These are phyloP conservation scores for Bungarus multicinctus DNA, from an alignment of 2,113 vertebrate genomes.

Conservation along the genomic window DNA sequence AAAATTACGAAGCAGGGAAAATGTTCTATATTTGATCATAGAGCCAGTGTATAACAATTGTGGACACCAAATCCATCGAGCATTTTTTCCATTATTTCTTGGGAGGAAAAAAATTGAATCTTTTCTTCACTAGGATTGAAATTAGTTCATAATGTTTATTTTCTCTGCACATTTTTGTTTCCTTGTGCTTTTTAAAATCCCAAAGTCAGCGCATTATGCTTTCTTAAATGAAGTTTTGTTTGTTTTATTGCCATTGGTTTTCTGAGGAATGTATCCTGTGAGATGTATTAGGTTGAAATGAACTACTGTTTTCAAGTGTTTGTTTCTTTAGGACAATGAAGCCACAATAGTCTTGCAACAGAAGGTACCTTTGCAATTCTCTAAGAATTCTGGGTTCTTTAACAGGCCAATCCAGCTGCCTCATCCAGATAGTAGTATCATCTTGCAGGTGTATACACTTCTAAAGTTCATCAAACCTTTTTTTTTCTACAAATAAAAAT, in stretches of 20 bases:
- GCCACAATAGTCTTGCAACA: neutral
- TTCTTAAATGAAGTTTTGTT: neutral
- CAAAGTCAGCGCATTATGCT: neutral
- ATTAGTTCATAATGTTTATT: neutral
- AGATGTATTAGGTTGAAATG: neutral
- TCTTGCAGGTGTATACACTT: neutral
- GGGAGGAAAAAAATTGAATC: neutral
- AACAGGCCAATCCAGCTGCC: neutral
- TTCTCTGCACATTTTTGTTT: neutral
- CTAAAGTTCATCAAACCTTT: neutral
- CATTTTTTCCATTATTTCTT: neutral
- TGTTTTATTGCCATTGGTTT: neutral
- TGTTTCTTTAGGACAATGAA: neutral
- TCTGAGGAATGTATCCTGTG: neutral
- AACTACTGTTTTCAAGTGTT: neutral
- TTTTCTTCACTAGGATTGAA: neutral
- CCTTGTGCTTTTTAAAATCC: neutral
- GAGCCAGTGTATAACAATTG: neutral
- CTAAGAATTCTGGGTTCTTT: neutral
- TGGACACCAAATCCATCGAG: neutral
- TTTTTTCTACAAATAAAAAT: neutral
- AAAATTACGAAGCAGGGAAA: neutral
- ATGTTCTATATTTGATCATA: neutral
- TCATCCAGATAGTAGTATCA: neutral
- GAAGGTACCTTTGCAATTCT: neutral